phyloP scores from a whole-genome alignment of 2,797 vertebrate genomes.

The Cygnus olor region DNA sequence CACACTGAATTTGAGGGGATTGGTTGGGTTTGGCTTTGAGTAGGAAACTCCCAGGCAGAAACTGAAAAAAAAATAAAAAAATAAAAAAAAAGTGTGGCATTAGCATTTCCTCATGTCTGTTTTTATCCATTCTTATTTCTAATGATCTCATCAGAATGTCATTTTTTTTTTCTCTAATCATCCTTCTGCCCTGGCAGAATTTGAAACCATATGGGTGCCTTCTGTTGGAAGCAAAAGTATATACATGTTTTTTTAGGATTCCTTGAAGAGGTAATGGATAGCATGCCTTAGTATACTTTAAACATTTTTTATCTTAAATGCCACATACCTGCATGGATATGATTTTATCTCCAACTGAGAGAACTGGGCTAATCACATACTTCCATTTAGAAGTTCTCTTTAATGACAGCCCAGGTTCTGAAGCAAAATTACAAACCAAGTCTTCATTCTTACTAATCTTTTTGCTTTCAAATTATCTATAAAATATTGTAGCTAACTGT shows the following conservation, averaged over 20 bases:
- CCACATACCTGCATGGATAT: no score
- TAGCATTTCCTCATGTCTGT: neutral
- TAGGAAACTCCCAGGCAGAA: neutral
- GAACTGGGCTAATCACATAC: neutral
- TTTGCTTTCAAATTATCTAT: neutral
- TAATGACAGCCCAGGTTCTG: neutral
- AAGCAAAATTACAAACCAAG: neutral
- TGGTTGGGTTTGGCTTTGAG: neutral
- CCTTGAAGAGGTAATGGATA: neutral
- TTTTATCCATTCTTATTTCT: neutral
- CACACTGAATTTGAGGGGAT: neutral
- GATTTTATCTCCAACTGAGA: neutral
- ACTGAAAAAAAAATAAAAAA: neutral
- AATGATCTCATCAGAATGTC: neutral
- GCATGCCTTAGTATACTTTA: neutral
- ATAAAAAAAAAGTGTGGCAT: neutral
- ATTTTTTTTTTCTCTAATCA: neutral
- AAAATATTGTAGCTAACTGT: neutral
- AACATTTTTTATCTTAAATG: neutral
- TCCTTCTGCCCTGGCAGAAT: neutral
- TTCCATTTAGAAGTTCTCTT: neutral
- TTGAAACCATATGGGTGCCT: neutral
- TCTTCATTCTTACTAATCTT: neutral
- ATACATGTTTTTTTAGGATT: neutral
- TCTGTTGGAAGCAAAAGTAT: neutral